These are phyloP conservation scores for Tinamus major DNA, from an alignment of 2,797 vertebrate species.

Conservation along the genomic window DNA sequence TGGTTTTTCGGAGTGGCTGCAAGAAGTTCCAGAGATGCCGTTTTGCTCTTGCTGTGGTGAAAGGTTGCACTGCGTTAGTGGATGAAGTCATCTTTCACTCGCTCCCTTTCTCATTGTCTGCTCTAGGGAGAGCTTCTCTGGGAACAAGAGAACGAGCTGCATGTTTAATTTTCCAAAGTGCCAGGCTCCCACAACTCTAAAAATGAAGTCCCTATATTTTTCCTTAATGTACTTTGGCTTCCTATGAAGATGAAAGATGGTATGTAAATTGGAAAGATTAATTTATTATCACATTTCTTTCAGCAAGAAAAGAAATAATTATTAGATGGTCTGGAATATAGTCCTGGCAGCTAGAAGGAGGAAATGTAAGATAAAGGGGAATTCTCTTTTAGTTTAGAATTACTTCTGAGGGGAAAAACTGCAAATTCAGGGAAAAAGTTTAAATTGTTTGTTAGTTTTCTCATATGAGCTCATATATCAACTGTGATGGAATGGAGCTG, in stretches of 20 bases:
- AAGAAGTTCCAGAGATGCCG: neutral
- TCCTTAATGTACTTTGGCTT: neutral
- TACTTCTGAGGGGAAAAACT: slow-evolving; percentile 54
- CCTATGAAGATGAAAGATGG: neutral
- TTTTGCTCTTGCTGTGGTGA: neutral
- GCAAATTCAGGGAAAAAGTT: slow-evolving; percentile 59
- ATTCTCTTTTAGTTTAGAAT: slow-evolving; percentile 52
- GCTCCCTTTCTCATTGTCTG: neutral
- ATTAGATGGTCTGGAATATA: neutral
- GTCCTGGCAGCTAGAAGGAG: neutral
- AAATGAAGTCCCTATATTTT: neutral
- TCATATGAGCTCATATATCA: slow-evolving; percentile 42
- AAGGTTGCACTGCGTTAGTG: neutral
- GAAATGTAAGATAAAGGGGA: slow-evolving; percentile 7
- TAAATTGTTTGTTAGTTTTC: slow-evolving; percentile 6
- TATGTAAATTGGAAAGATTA: slow-evolving; percentile 1
- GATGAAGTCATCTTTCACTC: neutral
- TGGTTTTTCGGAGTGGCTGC: neutral
- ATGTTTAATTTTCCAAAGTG: slow-evolving; percentile 9
- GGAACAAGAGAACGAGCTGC: neutral
- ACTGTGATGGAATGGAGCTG: slow-evolving; percentile 8
- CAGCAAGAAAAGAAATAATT: slow-evolving; percentile 24
- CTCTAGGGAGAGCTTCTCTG: neutral
- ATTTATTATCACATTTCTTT: slow-evolving; percentile 35
- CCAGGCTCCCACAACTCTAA: neutral